These are phyloP conservation scores for Morphnarchus princeps DNA, from an alignment of 2,113 vertebrate genomes.

Conservation along the genomic window DNA sequence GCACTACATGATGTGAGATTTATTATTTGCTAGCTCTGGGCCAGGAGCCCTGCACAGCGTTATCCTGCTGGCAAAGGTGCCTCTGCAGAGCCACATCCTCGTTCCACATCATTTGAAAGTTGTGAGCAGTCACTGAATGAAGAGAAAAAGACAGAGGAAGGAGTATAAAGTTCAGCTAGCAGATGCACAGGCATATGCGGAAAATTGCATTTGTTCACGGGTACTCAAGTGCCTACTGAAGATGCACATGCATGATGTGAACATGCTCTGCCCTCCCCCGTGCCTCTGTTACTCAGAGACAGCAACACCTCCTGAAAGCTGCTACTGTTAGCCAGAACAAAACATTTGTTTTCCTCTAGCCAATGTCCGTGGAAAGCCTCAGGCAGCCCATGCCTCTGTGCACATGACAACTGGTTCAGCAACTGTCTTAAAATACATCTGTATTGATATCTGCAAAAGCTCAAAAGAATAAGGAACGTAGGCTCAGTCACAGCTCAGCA, in stretches of 20 bases:
- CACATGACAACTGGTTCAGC: not conserved
- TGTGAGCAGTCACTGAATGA: not conserved
- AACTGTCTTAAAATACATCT: not conserved
- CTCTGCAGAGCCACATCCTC: not conserved
- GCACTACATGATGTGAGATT: not conserved
- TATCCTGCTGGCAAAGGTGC: not conserved
- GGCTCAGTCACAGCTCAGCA: not conserved
- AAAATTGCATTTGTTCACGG: not conserved
- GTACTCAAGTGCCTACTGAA: not conserved
- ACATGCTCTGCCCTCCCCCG: not conserved
- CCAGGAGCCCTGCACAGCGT: not conserved
- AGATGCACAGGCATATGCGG: not conserved
- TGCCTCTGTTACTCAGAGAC: not conserved
- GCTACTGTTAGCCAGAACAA: not conserved
- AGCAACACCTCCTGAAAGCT: not conserved
- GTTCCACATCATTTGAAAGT: not conserved
- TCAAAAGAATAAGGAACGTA: not conserved
- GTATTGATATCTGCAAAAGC: not conserved
- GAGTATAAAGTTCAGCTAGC: not conserved
- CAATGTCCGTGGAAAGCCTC: accelerated
- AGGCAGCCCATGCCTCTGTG: not conserved
- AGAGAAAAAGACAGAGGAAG: not conserved
- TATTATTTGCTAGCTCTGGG: not conserved
- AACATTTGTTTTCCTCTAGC: not conserved
- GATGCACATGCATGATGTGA: not conserved